Conservation (phyloP, 1,140 invertebrate species). For the Macrotrachela quadricornifera region DNA sequence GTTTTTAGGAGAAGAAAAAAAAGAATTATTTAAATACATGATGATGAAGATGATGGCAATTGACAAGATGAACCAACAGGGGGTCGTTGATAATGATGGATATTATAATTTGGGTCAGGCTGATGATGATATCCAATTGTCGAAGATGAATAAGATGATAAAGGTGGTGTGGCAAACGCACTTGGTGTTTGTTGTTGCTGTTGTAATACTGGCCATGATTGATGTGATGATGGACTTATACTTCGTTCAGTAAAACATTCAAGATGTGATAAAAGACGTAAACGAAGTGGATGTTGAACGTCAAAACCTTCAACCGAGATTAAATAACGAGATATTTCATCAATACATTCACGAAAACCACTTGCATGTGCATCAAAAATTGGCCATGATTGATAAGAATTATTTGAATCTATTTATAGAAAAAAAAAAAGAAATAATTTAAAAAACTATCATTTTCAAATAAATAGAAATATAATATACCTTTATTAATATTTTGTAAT, state of each 20-base stretch:
- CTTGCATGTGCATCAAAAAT: slow-evolving; percentile 88
- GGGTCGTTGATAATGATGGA: slow-evolving; percentile 10
- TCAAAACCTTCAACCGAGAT: slow-evolving; percentile 82
- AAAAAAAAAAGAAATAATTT: slow-evolving; percentile 3
- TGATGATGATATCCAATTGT: slow-evolving; percentile 39
- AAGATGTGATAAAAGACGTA: slow-evolving; percentile 74
- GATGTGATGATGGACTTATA: slow-evolving; percentile 49
- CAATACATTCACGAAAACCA: slow-evolving; percentile 78
- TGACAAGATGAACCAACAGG: slow-evolving; percentile 11
- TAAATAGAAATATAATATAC: not conserved
- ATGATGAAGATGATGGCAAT: too few relatives aligned
- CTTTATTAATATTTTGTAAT: slow-evolving; percentile 72
- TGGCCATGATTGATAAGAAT: slow-evolving; percentile 31
- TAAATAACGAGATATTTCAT: slow-evolving; percentile 74
- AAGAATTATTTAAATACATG: too few relatives aligned
- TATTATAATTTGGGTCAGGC: slow-evolving; percentile 16
- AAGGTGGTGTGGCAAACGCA: not conserved
- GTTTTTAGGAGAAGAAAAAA: not conserved
- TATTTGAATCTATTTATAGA: not conserved
- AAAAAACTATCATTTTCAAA: slow-evolving; percentile 12
- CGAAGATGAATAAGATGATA: slow-evolving; percentile 35
- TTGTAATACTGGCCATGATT: not conserved
- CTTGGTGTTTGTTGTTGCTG: not conserved
- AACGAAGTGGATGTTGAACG: slow-evolving; percentile 66
- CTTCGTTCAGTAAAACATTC: slow-evolving; percentile 19